Evolutionary conservation across 2,888 invertebrate genomes (phyloP).

Genomic region (Aleiodes testaceus): DNA sequence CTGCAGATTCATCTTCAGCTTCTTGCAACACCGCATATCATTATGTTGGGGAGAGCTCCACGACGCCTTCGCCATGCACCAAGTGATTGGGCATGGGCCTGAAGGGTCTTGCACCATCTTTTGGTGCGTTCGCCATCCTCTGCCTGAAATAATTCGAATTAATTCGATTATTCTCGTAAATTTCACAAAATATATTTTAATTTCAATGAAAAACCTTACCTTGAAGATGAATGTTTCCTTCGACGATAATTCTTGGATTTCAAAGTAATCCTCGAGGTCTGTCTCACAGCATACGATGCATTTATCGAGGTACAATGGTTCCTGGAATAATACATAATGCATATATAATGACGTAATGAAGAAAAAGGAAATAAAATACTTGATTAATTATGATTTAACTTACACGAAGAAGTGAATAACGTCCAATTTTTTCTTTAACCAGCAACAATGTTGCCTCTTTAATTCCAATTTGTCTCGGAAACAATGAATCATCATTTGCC

Average conservation of each 20-base stretch:
- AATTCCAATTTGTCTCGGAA: conserved; percentile 84
- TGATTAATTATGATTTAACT: conserved; percentile 55
- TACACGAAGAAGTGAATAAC: conserved; percentile 86
- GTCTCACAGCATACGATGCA: conserved; percentile 94
- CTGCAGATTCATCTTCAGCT: conserved; percentile 55
- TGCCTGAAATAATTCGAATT: conserved; percentile 78
- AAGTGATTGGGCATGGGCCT: conserved; percentile 92
- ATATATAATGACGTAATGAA: not conserved
- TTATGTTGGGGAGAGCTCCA: conserved; percentile 96
- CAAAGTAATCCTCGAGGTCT: conserved; percentile 95
- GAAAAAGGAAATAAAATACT: conserved; percentile 4
- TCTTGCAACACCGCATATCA: conserved; percentile 85
- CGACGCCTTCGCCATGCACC: conserved; percentile 94
- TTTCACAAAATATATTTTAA: not conserved
- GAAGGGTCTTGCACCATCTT: conserved; percentile 91
- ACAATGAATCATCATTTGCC: conserved; percentile 79
- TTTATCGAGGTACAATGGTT: conserved; percentile 91
- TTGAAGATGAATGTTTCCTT: conserved; percentile 96
- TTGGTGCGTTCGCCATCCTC: conserved; percentile 90
- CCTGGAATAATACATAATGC: conserved; percentile 71
- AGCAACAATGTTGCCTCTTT: conserved; percentile 91
- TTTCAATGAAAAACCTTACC: conserved; percentile 80
- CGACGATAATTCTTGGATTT: conserved; percentile 93
- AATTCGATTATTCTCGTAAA: not conserved
- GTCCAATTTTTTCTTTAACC: conserved; percentile 91